Base-by-base conservation (phyloP, 2,888 invertebrate species). In the Orgyia antiqua region DNA sequence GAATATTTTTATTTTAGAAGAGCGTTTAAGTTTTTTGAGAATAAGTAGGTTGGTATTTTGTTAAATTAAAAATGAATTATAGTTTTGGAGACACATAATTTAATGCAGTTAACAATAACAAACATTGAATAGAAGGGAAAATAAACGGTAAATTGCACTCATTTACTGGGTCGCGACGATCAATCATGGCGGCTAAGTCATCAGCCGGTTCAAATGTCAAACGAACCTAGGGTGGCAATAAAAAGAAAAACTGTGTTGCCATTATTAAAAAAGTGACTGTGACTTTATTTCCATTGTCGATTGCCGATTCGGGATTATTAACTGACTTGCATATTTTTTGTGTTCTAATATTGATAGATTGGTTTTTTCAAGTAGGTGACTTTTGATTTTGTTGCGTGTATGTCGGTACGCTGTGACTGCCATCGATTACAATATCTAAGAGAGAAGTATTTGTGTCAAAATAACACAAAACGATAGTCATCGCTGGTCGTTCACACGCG, bases 241-340 rank as follows among this genome's bases (percentile, higher is more conserved):
- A 84, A 83, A 82, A 67, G 63, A 75, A 73, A 77, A 77, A 73
- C 71, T 66, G 62, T 73, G 75, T 73, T 77, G 82, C 83, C 68
- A 80, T 83, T 84, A 84, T 86, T 86, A 86, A 86, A 86, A 86
- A 86, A 86, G 77, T 84, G 84, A 86, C 86, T 82, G 77, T 77
- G 76, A 84, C 83, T 84, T 82, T 86, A 86, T 86, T 86, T 80
- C 84, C 67, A 86, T 86, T 86, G 86, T 86, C 68, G 77, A 84
- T 74, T 83, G 80, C 76, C 79, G 78, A 83, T 84, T 83, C 79
- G 68, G 83, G 78, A 82, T 86, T 86, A 86, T 84, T 83, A 84
- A 80, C 79, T 86, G 86, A 86, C 86, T 86, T 86, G 86, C 86
- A 83, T 80, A 76, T 82, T 83, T 86, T 86, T 86, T 86, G 82